Conservation (phyloP, 2,113 vertebrate genomes). For the Dipodomys spectabilis region DNA sequence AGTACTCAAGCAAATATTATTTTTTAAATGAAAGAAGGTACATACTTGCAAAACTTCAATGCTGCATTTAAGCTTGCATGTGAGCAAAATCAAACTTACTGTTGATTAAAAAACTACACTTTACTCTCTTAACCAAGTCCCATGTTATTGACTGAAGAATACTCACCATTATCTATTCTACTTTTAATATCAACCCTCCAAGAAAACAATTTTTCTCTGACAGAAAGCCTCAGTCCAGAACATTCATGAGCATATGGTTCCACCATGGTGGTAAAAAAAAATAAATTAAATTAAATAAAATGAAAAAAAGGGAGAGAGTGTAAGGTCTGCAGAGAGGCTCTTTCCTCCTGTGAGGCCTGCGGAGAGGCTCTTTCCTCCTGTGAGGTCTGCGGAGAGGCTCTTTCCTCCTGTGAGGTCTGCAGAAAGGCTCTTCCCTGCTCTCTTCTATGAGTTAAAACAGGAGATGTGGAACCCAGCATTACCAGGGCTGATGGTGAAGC, state of each 20-base stretch:
- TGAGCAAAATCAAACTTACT: background rate
- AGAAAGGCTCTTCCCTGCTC: background rate
- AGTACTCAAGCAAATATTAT: background rate
- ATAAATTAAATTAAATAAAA: background rate
- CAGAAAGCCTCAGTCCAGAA: background rate
- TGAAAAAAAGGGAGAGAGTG: background rate
- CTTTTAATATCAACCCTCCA: background rate
- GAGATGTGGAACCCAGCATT: background rate
- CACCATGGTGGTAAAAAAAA: background rate
- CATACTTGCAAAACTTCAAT: background rate
- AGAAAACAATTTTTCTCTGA: background rate
- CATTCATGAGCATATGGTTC: background rate
- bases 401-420: background rate
- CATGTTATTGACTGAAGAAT: background rate
- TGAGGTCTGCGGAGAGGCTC: background rate
- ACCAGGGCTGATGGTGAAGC: slow-evolving; percentile 41
- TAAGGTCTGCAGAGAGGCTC: too few relatives aligned
- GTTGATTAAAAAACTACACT: background rate
- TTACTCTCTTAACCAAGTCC: background rate
- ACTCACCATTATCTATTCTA: background rate
- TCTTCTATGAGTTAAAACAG: background rate
- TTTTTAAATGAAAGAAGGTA: background rate
- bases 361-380: background rate
- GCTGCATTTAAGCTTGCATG: background rate
- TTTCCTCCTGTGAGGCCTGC: rapidly evolving